Evolutionary conservation across 2,888 invertebrate species (phyloP), one percentile per base, ranked within the genome.

Genomic region (Parnassius orleans): DNA sequence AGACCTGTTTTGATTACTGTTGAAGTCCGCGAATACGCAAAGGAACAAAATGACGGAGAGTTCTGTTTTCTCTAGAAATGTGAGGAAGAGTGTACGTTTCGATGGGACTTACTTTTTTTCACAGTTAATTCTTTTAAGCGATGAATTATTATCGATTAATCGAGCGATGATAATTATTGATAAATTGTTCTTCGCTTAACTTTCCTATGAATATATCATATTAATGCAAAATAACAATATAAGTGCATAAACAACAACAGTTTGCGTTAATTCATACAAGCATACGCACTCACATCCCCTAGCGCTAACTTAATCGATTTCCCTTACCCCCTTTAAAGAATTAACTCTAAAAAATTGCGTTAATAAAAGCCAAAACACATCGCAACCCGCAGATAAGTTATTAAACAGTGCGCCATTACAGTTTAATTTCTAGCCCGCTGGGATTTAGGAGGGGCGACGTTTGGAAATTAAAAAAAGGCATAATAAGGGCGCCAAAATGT

Each of bases 401-500:
- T 88, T 87, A 90, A 90, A 84, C 86, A 87, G 80, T 80, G 89
- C 87, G 82, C 90, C 89, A 90, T 90, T 91, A 90, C 87, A 82
- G 86, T 85, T 89, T 87, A 89, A 90, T 90, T 87, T 85, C 80
- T 81, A 75, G 73, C 87, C 89, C 79, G 81, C 80, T 82, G 90
- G 89, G 88, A 87, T 80, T 82, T 73, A 69, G 74, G 75, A 75
- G 80, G 88, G 87, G 82, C 44, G 50, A 67, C 65, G 69, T 65
- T 78, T 77, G 76, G 81, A 80, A 81, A 86, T 84, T 84, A 85
- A 85, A 87, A 85, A 84, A 79, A 76, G 74, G 73, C 76, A 72
- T 81, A 84, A 74, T 71, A 71, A 76, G 78, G 79, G 78, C 78
- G 81, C 75, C 71, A 77, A 81, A 33, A 81, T 80, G 78, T 74